Percentiles rank a stretch among this genome's conserved stretches.
Evolutionary conservation across 1,140 invertebrate genomes (phyloP).

Genomic region (Cheumatopsyche charites): DNA sequence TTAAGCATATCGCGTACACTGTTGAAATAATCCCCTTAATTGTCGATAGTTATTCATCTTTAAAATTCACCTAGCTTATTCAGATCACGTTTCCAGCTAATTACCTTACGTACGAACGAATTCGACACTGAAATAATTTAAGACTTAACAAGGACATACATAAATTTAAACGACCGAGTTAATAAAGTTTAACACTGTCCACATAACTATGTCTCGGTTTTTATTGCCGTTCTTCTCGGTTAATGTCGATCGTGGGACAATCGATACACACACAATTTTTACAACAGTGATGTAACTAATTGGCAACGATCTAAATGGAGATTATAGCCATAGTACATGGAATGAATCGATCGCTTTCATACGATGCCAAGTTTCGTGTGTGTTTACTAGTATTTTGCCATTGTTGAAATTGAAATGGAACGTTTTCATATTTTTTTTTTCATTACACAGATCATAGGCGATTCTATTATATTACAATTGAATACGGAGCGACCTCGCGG

Average conservation of each 20-base stretch:
- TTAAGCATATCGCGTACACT: too few relatives aligned
- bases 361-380: slow-evolving; percentile 4
- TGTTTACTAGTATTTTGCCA: background rate
- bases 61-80: background rate
- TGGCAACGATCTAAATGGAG: background rate
- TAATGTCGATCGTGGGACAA: background rate
- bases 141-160: background rate
- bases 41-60: too few relatives aligned
- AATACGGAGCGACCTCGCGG: too few relatives aligned
- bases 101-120: background rate
- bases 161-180: too few relatives aligned
- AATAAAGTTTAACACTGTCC: too few relatives aligned
- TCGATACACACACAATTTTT: background rate
- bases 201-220: too few relatives aligned
- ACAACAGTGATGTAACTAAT: slow-evolving; percentile 23
- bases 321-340: background rate
- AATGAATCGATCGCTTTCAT: slow-evolving; percentile 24
- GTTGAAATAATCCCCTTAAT: too few relatives aligned
- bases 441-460: too few relatives aligned
- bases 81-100: slow-evolving; percentile 18
- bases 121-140: background rate
- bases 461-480: too few relatives aligned
- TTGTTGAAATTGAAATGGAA: too few relatives aligned
- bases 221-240: background rate
- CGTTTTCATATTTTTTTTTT: too few relatives aligned